Evolutionary conservation across 2,888 invertebrate genomes (phyloP), one percentile per base, ranked within the genome.

Genomic region (Drosophila meridionalis): DNA sequence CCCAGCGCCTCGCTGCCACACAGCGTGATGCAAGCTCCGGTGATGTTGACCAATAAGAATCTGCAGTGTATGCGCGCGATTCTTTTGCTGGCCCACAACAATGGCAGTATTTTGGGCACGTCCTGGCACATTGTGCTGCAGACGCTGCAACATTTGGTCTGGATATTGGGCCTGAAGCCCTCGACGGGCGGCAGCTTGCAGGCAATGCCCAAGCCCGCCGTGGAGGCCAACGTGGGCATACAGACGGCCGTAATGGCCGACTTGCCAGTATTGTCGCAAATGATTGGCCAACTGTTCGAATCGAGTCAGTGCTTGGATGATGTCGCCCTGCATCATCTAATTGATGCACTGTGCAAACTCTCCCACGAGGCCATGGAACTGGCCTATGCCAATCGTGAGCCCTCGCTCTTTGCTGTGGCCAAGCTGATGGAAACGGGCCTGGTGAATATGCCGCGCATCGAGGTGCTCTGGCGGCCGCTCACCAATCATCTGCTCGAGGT

Each of bases 41-140:
- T 99, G 63, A 98, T 99, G 98, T 94, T 99, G 90, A 99, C 99
- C 4, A 97, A 98, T 0, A 99, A 99, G 89, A 99, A 99, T 95
- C 95, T 99, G 66, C 98, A 99, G 89, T 98, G 99, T 38, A 99
- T 99, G 97, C 95, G 98, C 76, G 97, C 99, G 0, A 94, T 99
- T 57, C 94, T 99, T 55, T 95, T 96, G 87, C 94, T 99, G 60
- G 98, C 99, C 0, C 97, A 98, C 91, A 96, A 97, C 74, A 98
- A 99, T 93, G 99, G 99, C 0, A 96, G 96, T 86, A 96, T 97
- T 76, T 94, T 99, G 73, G 98, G 98, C 57, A 96, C 97, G 58
- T 97, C 99, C 0, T 99, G 99, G 99, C 96, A 99, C 92, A 95
- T 99, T 48, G 98, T 99, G 0, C 95, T 99, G 36, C 98, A 99